Evolutionary conservation across 2,797 vertebrate species (phyloP).

Genomic region (Trachops cirrhosus): DNA sequence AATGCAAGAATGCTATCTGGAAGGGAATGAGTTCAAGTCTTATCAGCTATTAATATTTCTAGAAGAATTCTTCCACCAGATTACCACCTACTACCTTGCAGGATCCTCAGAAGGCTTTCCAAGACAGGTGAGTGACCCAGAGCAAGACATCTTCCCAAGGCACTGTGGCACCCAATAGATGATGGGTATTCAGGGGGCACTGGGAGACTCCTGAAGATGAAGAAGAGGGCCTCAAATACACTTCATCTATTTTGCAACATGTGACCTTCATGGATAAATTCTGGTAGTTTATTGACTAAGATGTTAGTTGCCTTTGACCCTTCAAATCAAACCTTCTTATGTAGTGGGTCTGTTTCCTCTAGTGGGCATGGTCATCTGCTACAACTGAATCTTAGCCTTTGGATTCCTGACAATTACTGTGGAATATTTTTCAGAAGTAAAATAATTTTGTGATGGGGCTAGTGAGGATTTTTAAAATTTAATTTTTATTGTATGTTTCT

Average conservation of each 20-base stretch:
- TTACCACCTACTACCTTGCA: constrained; percentile 18
- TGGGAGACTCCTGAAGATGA: background rate
- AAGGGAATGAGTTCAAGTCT: constrained; percentile 37
- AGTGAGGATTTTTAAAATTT: background rate
- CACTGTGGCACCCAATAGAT: background rate
- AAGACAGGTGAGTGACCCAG: constrained; percentile 38
- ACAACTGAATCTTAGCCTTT: background rate
- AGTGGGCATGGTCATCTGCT: background rate
- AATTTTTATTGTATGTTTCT: background rate
- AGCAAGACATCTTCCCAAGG: background rate
- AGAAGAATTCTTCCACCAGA: constrained; percentile 34
- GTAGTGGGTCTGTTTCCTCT: background rate
- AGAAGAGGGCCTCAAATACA: background rate
- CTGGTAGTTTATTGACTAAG: background rate
- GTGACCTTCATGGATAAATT: background rate
- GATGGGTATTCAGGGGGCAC: background rate
- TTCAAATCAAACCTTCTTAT: background rate
- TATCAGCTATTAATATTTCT: background rate
- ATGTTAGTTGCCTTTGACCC: background rate
- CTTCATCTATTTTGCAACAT: background rate
- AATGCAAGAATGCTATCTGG: background rate
- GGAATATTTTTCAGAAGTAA: constrained; percentile 50
- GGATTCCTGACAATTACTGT: background rate
- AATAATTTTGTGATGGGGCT: constrained; percentile 33
- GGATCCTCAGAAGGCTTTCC: background rate